Base-by-base conservation (phyloP, 1,140 invertebrate species). In the Himalopsyche phryganea region DNA sequence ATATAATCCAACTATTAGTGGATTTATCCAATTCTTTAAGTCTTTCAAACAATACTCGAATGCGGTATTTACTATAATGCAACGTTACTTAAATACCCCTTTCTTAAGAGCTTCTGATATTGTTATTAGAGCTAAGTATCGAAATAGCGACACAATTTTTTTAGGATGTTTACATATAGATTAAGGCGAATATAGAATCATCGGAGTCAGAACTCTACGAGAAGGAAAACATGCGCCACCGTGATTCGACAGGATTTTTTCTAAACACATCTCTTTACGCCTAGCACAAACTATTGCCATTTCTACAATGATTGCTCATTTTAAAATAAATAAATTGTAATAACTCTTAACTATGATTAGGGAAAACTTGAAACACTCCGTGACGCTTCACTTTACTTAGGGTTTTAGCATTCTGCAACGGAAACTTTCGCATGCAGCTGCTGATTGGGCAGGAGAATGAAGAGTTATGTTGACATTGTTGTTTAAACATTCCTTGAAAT, bases 261-360 rank as follows among this genome's bases (percentile, higher is more conserved):
- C 11, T 19, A 45, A 9, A 15, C 42, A 45, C 42, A 45, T 19
- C 23, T 28, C 9, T 17, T 45, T 15, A 38, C 20, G 55, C 55
- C 55, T 58, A 18, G 47, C 48, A 54, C 51, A 50, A 50, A 20
- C 45, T 49, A 48, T 35, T 57, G 54, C 54, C 17, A 45, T 40
- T 5, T 15, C 17, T 45, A n/a, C 46, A 40, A 47, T 23, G 55
- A 58, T 58, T 58, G 55, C 55, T 58, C 53, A 56, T 38, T 56
- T 17, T 1, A 13, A 40, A 28, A 28, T 28, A 5, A 5, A 28
- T 5, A 28, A 28, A 28, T 5, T 28, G 23, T 28, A 28, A 28
- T 28, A 9, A 3, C 23, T 28, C 3, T n/a, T n/a, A n/a, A n/a
- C 9, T 28, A 28, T 28, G 23, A 28, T 28, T 28, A 28, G 9